Conservation (phyloP, 1,140 invertebrate genomes). For the Zophobas atratus region DNA sequence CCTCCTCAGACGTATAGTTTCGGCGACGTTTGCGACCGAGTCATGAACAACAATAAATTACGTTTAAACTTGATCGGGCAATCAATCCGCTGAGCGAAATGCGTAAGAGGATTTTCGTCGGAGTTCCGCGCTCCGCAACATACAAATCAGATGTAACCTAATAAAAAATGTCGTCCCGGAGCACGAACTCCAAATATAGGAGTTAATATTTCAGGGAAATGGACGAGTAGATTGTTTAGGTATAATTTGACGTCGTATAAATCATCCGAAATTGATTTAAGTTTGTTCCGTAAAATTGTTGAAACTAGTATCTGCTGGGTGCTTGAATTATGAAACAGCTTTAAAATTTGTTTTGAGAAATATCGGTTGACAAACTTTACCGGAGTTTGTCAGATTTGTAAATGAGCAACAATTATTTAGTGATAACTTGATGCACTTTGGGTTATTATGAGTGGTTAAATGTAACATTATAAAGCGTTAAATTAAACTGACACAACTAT, state of each 20-base stretch:
- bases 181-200: slow-evolving; percentile 25
- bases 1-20: slow-evolving; percentile 27
- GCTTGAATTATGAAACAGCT: too few relatives aligned
- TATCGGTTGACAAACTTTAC: too few relatives aligned
- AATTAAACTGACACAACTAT: too few relatives aligned
- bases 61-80: slow-evolving; percentile 38
- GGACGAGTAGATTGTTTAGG: slow-evolving; percentile 2
- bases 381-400: too few relatives aligned
- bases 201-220: slow-evolving; percentile 23
- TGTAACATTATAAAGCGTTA: too few relatives aligned
- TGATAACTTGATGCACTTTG: too few relatives aligned
- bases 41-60: slow-evolving; percentile 35
- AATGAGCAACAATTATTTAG: too few relatives aligned
- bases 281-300: too few relatives aligned
- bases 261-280: too few relatives aligned
- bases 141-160: slow-evolving; percentile 35
- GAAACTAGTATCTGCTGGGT: too few relatives aligned
- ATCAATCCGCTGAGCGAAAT: slow-evolving; percentile 33
- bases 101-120: slow-evolving; percentile 23
- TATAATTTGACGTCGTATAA: slow-evolving; percentile 1
- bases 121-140: slow-evolving; percentile 23
- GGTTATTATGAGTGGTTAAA: too few relatives aligned
- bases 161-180: slow-evolving; percentile 19
- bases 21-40: slow-evolving; percentile 22
- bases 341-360: too few relatives aligned